Evolutionary conservation across 2,113 vertebrate genomes (phyloP).

Genomic region (Craseonycteris thonglongyai): DNA sequence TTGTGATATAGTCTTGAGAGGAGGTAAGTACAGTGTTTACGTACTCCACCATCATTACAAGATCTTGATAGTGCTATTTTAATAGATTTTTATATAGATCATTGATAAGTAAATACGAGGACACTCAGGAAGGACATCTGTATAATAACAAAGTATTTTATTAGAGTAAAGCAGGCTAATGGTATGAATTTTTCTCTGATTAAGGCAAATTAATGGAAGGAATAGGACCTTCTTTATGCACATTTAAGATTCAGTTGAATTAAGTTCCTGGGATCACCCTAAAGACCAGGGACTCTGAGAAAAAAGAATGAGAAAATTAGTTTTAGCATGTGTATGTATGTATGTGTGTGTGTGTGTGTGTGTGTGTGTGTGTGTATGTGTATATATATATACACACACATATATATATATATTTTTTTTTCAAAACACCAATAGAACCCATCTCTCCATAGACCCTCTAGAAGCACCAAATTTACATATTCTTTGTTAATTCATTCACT

Average conservation of each 20-base stretch:
- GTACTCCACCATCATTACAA: too few species aligned
- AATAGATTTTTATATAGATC: neutral
- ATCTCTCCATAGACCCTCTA: neutral
- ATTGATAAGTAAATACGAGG: neutral
- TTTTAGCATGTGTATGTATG: neutral
- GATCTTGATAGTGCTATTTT: neutral
- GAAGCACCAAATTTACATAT: neutral
- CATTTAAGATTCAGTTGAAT: neutral
- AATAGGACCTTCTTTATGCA: neutral
- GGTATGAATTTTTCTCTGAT: neutral
- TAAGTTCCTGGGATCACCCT: neutral
- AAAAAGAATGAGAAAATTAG: neutral
- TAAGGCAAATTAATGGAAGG: neutral
- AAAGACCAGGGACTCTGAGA: neutral
- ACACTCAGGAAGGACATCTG: neutral
- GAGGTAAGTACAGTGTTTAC: too few species aligned
- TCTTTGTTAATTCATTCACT: neutral
- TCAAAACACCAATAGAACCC: neutral
- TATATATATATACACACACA: too few species aligned
- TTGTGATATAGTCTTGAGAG: too few species aligned
- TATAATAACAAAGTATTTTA: neutral
- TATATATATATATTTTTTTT: too few species aligned
- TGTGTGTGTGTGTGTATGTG: too few species aligned
- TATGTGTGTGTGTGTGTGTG: too few species aligned
- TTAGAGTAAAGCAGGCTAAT: neutral